Evolutionary conservation across 2,888 invertebrate genomes (phyloP), one percentile per base, ranked within the genome.

Genomic region (Cremastinae sp.): DNA sequence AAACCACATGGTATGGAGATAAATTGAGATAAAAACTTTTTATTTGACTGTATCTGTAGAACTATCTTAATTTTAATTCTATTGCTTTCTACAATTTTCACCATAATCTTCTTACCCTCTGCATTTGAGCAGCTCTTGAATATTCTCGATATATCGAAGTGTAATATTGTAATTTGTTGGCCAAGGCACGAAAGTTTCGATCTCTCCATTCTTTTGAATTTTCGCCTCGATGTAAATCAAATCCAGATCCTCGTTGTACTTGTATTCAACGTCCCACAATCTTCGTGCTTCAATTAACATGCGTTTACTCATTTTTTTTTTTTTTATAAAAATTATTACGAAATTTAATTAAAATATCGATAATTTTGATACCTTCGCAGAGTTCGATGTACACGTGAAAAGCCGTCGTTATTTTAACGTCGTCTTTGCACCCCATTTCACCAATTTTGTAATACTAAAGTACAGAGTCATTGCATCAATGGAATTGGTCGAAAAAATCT

Each of bases 301-400:
- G 20, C 47, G 47, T 5, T 38, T 51, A 10, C n/a, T n/a, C n/a
- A n/a, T n/a, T n/a, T n/a, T n/a, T n/a, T n/a, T n/a, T n/a, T n/a
- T n/a, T n/a, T n/a, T n/a, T n/a, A n/a, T n/a, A n/a, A n/a, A n/a
- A n/a, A n/a, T n/a, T n/a, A n/a, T n/a, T n/a, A n/a, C n/a, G n/a
- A n/a, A n/a, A n/a, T n/a, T n/a, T n/a, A n/a, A n/a, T n/a, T n/a
- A n/a, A n/a, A n/a, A n/a, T n/a, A n/a, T n/a, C n/a, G n/a, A n/a
- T 9, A 58, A 66, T n/a, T 16, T 10, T 28, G 5, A 77, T 89
- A 92, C 93, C 92, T 90, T 92, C 91, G 78, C 90, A 90, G 47
- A 93, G 84, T 82, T 93, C 92, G 53, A 91, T 87, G 80, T 92
- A 92, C 1, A 92, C 91, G 79, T 92, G 91, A 61, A 90, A 89